A percentile compares a stretch with the other conserved stretches of the same genome.
Conservation (phyloP, 2,113 vertebrate species). For the Poeciliopsis retropinna region DNA sequence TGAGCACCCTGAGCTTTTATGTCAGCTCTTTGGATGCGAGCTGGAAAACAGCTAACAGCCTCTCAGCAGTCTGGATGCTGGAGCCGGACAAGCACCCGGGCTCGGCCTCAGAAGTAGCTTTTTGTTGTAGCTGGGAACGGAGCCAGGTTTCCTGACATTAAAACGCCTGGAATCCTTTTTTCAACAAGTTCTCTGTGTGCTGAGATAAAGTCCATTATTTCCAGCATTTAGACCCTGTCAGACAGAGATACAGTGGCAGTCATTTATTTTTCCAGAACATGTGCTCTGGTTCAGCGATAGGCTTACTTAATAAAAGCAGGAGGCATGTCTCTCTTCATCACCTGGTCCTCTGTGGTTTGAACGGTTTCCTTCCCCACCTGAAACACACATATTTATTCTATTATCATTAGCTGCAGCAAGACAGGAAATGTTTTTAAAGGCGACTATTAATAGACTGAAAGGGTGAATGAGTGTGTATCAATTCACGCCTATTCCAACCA, state of each 20-base stretch:
- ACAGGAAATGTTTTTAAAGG: slow-evolving; percentile 41
- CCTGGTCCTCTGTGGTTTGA: slow-evolving; percentile 97
- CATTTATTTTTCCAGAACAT: background rate
- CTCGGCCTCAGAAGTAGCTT: slow-evolving; percentile 57
- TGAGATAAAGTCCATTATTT: slow-evolving; percentile 54
- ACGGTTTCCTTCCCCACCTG: slow-evolving; percentile 99
- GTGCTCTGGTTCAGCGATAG: slow-evolving; percentile 1
- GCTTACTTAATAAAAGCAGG: slow-evolving; percentile 98
- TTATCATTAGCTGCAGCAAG: slow-evolving; percentile 43
- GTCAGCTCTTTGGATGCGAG: slow-evolving; percentile 57
- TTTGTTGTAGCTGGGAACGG: slow-evolving; percentile 67
- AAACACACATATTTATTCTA: slow-evolving; percentile 40
- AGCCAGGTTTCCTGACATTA: slow-evolving; percentile 65
- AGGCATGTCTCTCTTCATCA: slow-evolving; percentile 99
- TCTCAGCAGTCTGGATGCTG: slow-evolving; percentile 53
- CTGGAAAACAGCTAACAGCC: slow-evolving; percentile 61
- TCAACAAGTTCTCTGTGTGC: slow-evolving; percentile 57
- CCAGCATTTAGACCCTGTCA: slow-evolving; percentile 33
- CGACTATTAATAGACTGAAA: slow-evolving; percentile 55
- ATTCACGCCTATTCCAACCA: slow-evolving; percentile 64
- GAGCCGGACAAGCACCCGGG: slow-evolving; percentile 26
- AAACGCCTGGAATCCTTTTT: slow-evolving; percentile 49
- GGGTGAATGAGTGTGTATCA: slow-evolving; percentile 52
- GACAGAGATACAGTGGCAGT: background rate
- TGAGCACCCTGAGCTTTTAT: slow-evolving; percentile 35